Evolutionary conservation across 2,888 invertebrate genomes (phyloP), one percentile per base, ranked within the genome.

Genomic region (Drosophila setosimentum): DNA sequence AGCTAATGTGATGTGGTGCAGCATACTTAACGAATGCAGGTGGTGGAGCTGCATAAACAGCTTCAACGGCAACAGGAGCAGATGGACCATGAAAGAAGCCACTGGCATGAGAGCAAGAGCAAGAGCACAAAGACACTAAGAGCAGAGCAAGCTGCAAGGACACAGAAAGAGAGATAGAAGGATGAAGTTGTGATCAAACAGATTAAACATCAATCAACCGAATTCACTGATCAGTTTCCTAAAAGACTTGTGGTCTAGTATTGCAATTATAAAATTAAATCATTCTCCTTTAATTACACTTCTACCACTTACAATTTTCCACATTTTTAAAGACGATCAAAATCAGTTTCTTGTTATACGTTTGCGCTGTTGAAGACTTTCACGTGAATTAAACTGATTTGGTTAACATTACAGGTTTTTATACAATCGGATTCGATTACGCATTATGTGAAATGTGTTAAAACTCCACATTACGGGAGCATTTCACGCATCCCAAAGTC

Each of bases 401-500:
- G 55, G 75, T 59, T 82, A 70, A 54, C 68, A 69, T 54, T 62
- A 54, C 63, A 27, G 62, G 82, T 78, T 73, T 86, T 73, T 82
- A 84, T 86, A 83, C 65, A 45, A 60, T 29, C 27, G 32, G 50
- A 35, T 50, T 59, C 51, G 80, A 63, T 77, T 54, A 67, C 71
- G 62, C 62, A 54, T 54, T 68, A 51, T 62, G 57, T 63, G 76
- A 78, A 68, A 71, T 62, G 73, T 76, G 64, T 81, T 55, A 62
- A 81, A 87, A 79, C 89, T 86, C 88, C 83, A 80, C 83, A 87
- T 89, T 89, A 80, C 73, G 73, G 72, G 80, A 73, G 59, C 86
- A 67, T 42, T 76, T 73, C 80, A 89, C 82, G 81, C 80, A 76
- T 71, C 51, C 54, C 64, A 48, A 55, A 55, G 37, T 71, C 51